These are phyloP conservation scores for Gymnobelideus leadbeateri DNA, from an alignment of 2,113 vertebrate species.

Conservation along the genomic window DNA sequence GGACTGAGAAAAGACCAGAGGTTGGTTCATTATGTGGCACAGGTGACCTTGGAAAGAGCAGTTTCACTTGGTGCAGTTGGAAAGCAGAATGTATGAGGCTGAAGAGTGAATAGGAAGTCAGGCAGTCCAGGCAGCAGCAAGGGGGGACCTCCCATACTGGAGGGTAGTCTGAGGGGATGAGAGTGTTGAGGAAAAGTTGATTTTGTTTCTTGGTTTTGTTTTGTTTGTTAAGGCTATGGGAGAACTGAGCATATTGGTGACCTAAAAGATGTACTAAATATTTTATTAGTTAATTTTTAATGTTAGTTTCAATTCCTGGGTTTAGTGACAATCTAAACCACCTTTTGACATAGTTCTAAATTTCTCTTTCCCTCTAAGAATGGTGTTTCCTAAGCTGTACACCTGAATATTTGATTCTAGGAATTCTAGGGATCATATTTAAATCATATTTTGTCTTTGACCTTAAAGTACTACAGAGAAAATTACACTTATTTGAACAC, in stretches of 20 bases:
- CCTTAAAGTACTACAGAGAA: background rate
- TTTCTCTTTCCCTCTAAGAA: background rate
- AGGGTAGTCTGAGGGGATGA: background rate
- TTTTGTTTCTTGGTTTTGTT: background rate
- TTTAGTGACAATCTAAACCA: background rate
- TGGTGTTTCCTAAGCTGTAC: background rate
- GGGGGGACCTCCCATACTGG: no score
- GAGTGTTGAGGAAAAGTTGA: background rate
- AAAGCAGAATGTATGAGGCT: background rate
- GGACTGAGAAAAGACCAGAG: background rate
- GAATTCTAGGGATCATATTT: background rate
- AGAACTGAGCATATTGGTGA: background rate
- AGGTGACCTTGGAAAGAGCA: background rate
- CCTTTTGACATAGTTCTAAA: background rate
- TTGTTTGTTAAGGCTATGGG: background rate
- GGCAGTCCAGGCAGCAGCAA: background rate
- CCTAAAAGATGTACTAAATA: background rate
- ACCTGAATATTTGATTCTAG: background rate
- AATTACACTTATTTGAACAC: background rate
- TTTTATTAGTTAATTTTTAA: constrained; percentile 21
- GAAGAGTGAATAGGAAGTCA: background rate
- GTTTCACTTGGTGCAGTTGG: background rate
- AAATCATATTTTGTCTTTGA: background rate
- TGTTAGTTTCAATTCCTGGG: constrained; percentile 19
- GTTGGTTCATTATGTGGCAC: background rate